Percentiles rank a stretch among this genome's conserved stretches.
phyloP scores from a whole-genome alignment of 2,797 vertebrate species.

The Sphenodon punctatus region DNA sequence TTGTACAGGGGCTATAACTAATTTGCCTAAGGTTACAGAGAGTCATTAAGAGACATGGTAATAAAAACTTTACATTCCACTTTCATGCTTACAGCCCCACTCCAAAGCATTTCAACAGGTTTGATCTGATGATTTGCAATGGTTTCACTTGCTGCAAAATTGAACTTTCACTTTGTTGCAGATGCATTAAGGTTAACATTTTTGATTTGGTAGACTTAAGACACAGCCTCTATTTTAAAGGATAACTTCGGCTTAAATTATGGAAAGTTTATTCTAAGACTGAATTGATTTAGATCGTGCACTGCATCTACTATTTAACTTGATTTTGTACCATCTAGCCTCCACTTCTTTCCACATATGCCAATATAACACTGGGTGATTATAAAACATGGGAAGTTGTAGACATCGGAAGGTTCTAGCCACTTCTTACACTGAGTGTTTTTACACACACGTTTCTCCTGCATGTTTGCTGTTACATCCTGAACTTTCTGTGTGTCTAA shows the following conservation, averaged over 20 bases:
- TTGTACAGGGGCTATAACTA: background rate
- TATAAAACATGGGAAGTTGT: slow-evolving; percentile 16
- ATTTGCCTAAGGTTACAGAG: background rate
- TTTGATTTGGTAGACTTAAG: background rate
- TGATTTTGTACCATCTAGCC: slow-evolving; percentile 45
- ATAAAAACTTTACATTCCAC: no score
- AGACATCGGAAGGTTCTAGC: slow-evolving; percentile 7
- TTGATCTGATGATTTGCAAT: no score
- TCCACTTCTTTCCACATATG: slow-evolving; percentile 14
- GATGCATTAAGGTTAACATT: no score
- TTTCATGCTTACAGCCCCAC: no score
- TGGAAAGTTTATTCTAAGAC: no score
- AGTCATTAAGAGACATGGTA: background rate
- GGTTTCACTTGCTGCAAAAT: no score
- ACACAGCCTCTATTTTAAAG: background rate
- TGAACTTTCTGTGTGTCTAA: no score
- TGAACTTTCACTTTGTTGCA: no score
- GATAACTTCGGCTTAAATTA: no score
- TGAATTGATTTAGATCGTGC: slow-evolving; percentile 53
- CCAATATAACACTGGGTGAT: slow-evolving; percentile 10
- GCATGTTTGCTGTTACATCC: no score
- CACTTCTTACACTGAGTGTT: background rate
- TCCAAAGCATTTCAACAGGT: no score
- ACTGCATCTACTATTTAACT: slow-evolving; percentile 21
- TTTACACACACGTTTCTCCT: no score